A percentile compares a stretch with the other conserved stretches of the same genome.
Conservation (phyloP, 2,797 vertebrate species). For the Gambelia wislizenii region DNA sequence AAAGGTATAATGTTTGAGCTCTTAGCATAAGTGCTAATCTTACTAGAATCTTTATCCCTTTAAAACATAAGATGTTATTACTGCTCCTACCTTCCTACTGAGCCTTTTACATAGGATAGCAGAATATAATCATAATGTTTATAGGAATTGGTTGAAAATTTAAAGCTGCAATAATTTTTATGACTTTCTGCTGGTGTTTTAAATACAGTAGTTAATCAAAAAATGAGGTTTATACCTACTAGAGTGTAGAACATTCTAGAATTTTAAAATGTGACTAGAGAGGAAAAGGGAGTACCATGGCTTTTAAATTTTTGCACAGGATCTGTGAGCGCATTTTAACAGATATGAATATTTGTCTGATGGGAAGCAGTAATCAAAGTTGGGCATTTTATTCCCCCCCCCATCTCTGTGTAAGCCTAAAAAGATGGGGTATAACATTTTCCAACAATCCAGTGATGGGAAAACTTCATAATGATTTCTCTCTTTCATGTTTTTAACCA, state of each 20-base stretch:
- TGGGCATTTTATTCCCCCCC: slow-evolving; percentile 21
- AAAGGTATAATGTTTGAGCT: neutral
- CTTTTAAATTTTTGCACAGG: slow-evolving; percentile 58
- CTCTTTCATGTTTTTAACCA: neutral
- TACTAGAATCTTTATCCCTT: slow-evolving; percentile 36
- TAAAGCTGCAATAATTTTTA: slow-evolving; percentile 60
- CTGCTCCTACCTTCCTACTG: neutral
- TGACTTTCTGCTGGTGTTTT: slow-evolving; percentile 53
- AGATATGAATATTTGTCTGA: slow-evolving; percentile 47
- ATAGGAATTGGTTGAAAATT: slow-evolving; percentile 59
- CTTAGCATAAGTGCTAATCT: neutral
- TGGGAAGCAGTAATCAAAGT: neutral
- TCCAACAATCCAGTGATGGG: slow-evolving; percentile 23
- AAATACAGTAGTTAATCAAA: slow-evolving; percentile 57
- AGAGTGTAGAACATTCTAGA: neutral
- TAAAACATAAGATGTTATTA: slow-evolving; percentile 14
- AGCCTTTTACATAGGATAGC: slow-evolving; percentile 6
- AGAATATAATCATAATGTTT: slow-evolving; percentile 18
- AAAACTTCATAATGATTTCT: slow-evolving; percentile 12
- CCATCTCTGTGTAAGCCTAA: neutral
- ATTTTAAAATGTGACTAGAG: slow-evolving; percentile 45
- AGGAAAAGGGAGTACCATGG: slow-evolving; percentile 24
- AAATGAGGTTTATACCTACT: slow-evolving; percentile 50
- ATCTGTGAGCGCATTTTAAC: slow-evolving; percentile 57
- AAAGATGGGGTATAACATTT: slow-evolving; percentile 27